phyloP scores from a whole-genome alignment of 2,113 vertebrate genomes.

The Oxygymnocypris stewartii region DNA sequence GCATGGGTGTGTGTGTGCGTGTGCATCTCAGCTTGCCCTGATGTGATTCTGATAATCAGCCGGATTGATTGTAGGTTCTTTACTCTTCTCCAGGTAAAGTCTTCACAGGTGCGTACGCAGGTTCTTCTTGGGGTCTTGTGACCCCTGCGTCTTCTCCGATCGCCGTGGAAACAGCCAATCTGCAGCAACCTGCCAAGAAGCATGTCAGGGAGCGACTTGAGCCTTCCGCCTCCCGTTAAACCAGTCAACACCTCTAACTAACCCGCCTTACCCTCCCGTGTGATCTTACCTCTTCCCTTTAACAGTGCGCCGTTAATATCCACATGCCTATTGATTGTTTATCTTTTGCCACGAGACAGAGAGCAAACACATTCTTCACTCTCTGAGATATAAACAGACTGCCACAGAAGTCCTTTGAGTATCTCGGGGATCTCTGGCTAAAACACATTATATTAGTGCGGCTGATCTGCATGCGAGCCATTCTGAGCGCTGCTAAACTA shows the following conservation, averaged over 20 bases:
- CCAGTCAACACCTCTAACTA: conserved; percentile 23
- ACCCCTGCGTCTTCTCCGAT: conserved; percentile 62
- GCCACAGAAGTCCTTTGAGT: conserved; percentile 44
- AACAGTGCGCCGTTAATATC: not conserved
- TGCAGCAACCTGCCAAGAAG: conserved; percentile 64
- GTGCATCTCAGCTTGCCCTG: not conserved
- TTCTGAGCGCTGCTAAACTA: conserved; percentile 5
- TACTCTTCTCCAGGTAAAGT: conserved; percentile 75
- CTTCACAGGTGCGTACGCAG: conserved; percentile 47
- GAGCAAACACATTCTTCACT: conserved; percentile 57
- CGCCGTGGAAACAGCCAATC: conserved; percentile 58
- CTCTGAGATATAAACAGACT: conserved; percentile 59
- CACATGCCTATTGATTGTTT: not conserved
- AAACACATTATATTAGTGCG: not conserved
- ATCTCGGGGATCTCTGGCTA: conserved; percentile 45
- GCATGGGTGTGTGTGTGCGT: not conserved
- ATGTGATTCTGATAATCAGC: not conserved
- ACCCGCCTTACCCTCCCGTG: conserved; percentile 52
- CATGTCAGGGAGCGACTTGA: conserved; percentile 62
- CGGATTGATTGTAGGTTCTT: not conserved
- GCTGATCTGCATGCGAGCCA: not conserved
- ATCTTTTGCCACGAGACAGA: conserved; percentile 33
- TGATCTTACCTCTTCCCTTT: not conserved
- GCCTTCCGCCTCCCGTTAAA: conserved; percentile 52
- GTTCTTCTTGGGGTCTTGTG: conserved; percentile 68